A percentile compares a stretch with the other conserved stretches of the same genome.
phyloP scores from a whole-genome alignment of 2,888 invertebrate genomes.

The Melikaiella ostensackeni region DNA sequence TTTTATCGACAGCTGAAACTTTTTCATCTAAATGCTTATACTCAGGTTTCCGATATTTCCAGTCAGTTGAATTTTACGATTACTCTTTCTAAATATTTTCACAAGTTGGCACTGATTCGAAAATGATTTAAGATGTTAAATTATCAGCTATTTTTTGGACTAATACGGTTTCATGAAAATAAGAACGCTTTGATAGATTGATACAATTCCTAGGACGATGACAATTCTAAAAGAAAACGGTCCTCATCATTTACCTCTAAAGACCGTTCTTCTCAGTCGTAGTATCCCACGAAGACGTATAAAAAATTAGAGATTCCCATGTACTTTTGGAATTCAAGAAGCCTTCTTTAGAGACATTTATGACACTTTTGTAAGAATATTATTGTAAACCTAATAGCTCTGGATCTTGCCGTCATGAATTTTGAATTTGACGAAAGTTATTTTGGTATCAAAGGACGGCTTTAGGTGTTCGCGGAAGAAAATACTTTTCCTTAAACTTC shows the following conservation, averaged over 20 bases:
- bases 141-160: constrained; percentile 8
- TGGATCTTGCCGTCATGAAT: neutral
- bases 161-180: constrained; percentile 6
- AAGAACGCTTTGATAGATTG: neutral
- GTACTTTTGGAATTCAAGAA: neutral
- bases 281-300: neutral
- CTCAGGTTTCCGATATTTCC: neutral
- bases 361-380: neutral
- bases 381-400: constrained; percentile 6
- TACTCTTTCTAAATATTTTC: neutral
- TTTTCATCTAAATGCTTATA: neutral
- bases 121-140: neutral
- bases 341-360: neutral
- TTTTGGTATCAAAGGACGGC: constrained; percentile 14
- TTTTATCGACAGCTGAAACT: neutral
- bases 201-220: neutral
- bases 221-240: neutral
- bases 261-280: constrained; percentile 27
- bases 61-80: constrained; percentile 8
- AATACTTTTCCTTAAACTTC: neutral
- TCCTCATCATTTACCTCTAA: constrained; percentile 9
- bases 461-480: constrained; percentile 8
- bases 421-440: neutral
- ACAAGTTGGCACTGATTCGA: constrained; percentile 26
- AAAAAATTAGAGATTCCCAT: constrained; percentile 23